Base-by-base conservation (phyloP, 2,888 invertebrate species). In the Hedychridium roseum region DNA sequence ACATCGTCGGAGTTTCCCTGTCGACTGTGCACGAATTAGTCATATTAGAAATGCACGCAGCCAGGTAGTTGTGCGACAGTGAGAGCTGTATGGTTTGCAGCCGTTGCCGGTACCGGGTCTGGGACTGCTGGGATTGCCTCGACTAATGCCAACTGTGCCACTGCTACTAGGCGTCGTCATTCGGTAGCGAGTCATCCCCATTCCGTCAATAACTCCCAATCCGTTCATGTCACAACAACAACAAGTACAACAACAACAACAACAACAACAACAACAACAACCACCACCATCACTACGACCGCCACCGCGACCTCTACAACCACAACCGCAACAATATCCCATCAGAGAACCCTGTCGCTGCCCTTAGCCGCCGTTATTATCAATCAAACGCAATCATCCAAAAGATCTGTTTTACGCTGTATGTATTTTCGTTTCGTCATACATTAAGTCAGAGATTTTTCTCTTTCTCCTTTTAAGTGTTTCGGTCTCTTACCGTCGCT, bases 321-420 rank as follows among this genome's bases (percentile, higher is more conserved):
- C 58, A 65, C 68, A 58, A 71, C 64, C 68, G 67, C 73, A 65
- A 72, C 76, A 72, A 76, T 76, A 71, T 76, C 77, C 71, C 88
- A 89, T 79, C 87, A 86, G 77, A 82, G 88, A 75, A 88, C 88
- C 57, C 82, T 87, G 73, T 88, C 88, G 70, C 85, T 88, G 73
- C 88, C 88, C 53, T 77, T 88, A 57, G 83, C 85, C 4, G 85
- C 84, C 49, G 84, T 73, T 70, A 73, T 72, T 76, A 76, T 76
- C 77, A 75, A 68, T 78, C 77, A 78, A 76, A 71, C 72, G 68
- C 77, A 78, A 78, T 72, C 78, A 75, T 77, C 78, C 64, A 78
- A 78, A 76, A 74, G 78, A 78, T 71, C 77, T 50, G 71, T 77
- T 71, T 71, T 78, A 75, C 75, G 78, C 76, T 78, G 78, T 78